A percentile compares a stretch with the other conserved stretches of the same genome.
Conservation (phyloP, 2,797 vertebrate genomes). For the Diplodus sargus region DNA sequence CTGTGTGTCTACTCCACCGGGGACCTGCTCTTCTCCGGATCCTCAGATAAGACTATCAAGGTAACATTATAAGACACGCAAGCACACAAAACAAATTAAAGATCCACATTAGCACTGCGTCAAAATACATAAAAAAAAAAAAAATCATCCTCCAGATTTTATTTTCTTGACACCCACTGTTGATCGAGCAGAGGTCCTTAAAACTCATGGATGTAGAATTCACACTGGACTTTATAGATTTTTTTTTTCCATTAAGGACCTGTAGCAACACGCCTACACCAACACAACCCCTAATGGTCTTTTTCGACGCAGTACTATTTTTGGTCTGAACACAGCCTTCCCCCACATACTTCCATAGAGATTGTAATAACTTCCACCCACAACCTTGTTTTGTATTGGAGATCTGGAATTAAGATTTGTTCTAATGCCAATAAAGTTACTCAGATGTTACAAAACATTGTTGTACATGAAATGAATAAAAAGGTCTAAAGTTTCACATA, state of each 20-base stretch:
- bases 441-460: not conserved
- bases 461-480: not conserved
- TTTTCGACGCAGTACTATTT: slow-evolving; percentile 10
- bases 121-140: not conserved
- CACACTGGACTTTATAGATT: not conserved
- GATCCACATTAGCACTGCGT: not conserved
- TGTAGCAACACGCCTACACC: not conserved
- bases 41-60: slow-evolving; percentile 99
- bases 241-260: not conserved
- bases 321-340: not conserved
- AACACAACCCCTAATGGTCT: not conserved
- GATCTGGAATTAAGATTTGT: not conserved
- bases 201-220: not conserved
- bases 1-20: slow-evolving; percentile 98
- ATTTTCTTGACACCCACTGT: not conserved
- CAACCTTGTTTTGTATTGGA: not conserved
- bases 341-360: not conserved
- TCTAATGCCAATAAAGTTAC: not conserved
- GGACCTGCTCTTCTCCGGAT: slow-evolving; percentile 97
- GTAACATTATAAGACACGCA: slow-evolving; percentile 68
- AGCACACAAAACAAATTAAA: not conserved
- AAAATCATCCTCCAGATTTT: fast-evolving
- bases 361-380: not conserved
- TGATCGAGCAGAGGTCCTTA: not conserved
- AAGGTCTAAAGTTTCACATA: not conserved